Evolutionary conservation across 2,797 vertebrate genomes (phyloP).

Genomic region (Enteromius paludinosus): DNA sequence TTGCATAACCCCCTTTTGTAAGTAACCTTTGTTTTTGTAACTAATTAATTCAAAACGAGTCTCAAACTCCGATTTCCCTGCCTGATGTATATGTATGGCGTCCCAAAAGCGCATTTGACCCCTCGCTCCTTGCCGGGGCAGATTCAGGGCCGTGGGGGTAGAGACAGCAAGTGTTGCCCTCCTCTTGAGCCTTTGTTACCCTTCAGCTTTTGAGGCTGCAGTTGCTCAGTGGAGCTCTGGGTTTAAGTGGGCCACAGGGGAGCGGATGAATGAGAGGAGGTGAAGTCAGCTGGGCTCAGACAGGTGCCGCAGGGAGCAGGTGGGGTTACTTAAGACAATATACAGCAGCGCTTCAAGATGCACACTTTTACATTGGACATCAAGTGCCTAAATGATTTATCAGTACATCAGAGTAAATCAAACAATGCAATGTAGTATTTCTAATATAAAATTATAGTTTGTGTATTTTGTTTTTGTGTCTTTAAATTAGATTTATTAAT

Average conservation of each 20-base stretch:
- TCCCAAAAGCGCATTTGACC: constrained; percentile 30
- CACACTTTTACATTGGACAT: not conserved
- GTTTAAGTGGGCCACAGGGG: constrained; percentile 86
- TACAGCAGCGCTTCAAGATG: constrained; percentile 8
- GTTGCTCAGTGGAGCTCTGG: constrained; percentile 79
- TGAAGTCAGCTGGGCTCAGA: constrained; percentile 64
- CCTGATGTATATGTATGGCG: not conserved
- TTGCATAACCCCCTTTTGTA: not conserved
- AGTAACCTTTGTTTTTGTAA: not conserved
- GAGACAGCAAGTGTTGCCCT: constrained; percentile 70
- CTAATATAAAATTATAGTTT: too few species aligned
- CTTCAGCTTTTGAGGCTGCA: constrained; percentile 76
- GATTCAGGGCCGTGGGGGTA: constrained; percentile 40
- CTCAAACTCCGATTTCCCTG: not conserved
- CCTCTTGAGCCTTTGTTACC: constrained; percentile 81
- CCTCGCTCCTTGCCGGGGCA: not conserved
- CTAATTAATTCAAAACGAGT: not conserved
- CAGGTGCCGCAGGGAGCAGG: constrained; percentile 83
- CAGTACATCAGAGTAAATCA: not conserved
- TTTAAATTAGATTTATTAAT: too few species aligned
- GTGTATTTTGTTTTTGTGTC: too few species aligned
- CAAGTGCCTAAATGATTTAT: not conserved
- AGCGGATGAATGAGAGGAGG: constrained; percentile 73
- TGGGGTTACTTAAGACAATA: constrained; percentile 70
- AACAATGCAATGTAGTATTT: not conserved